phyloP scores from a whole-genome alignment of 2,113 vertebrate genomes.

The Lepisosteus osseus region DNA sequence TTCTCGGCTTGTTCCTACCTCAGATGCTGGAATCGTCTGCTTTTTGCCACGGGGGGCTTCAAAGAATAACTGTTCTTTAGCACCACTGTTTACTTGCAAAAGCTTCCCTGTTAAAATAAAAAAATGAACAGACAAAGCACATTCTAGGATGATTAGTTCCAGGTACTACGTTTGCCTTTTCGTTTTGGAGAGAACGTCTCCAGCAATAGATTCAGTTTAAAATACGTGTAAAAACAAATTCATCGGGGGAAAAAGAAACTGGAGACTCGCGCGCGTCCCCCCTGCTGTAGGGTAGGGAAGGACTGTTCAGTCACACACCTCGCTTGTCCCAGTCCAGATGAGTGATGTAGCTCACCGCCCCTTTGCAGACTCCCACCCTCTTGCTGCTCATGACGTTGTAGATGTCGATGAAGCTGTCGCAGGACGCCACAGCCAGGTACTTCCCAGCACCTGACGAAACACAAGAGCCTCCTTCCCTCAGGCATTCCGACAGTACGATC shows the following conservation, averaged over 20 bases:
- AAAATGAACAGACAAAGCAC: conserved; percentile 2
- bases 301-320: conserved; percentile 62
- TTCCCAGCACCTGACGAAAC: conserved; percentile 81
- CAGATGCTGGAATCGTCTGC: conserved; percentile 81
- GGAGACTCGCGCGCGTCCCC: too few relatives aligned
- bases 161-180: too few relatives aligned
- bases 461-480: background rate
- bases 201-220: too few relatives aligned
- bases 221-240: too few relatives aligned
- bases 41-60: conserved; percentile 95
- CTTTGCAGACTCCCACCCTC: conserved; percentile 91
- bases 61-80: conserved; percentile 96
- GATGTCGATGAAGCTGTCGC: conserved; percentile 92
- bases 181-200: too few relatives aligned
- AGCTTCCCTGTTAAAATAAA: conserved; percentile 77
- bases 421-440: conserved; percentile 92
- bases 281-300: background rate
- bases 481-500: too few relatives aligned
- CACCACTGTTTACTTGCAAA: conserved; percentile 92
- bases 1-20: conserved; percentile 66
- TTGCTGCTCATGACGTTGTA: conserved; percentile 97
- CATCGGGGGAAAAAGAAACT: too few relatives aligned
- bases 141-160: too few relatives aligned
- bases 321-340: conserved; percentile 93
- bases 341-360: conserved; percentile 87